A percentile compares a stretch with the other conserved stretches of the same genome.
Conservation (phyloP, 2,113 vertebrate species). For the Calonectris borealis region DNA sequence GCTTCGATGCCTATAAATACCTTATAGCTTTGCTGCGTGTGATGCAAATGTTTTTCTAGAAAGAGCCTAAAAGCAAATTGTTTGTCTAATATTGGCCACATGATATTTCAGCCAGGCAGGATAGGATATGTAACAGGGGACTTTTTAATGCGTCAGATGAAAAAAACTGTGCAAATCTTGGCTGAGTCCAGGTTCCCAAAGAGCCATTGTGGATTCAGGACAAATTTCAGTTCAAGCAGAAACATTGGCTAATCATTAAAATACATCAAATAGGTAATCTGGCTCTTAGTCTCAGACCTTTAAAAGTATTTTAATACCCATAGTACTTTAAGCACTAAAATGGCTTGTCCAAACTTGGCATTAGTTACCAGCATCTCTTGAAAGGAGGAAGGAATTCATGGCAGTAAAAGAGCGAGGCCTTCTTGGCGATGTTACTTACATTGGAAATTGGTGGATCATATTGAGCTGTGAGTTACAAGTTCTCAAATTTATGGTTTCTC, state of each 20-base stretch:
- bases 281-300: not conserved
- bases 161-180: not conserved
- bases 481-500: not conserved
- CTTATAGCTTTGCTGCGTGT: not conserved
- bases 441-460: not conserved
- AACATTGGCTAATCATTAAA: not conserved
- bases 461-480: not conserved
- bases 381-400: not conserved
- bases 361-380: not conserved
- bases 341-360: not conserved
- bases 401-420: not conserved
- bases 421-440: not conserved
- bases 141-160: not conserved
- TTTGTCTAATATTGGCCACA: not conserved
- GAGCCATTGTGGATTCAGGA: not conserved
- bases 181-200: not conserved
- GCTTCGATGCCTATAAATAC: not conserved
- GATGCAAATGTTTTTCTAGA: not conserved
- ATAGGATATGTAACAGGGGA: not conserved
- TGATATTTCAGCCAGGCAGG: not conserved
- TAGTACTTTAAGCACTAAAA: not conserved
- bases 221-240: conserved; percentile 6
- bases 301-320: not conserved
- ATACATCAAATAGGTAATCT: not conserved
- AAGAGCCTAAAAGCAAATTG: not conserved